Conservation (phyloP, 2,888 invertebrate species). For the Drosophila mimetica region DNA sequence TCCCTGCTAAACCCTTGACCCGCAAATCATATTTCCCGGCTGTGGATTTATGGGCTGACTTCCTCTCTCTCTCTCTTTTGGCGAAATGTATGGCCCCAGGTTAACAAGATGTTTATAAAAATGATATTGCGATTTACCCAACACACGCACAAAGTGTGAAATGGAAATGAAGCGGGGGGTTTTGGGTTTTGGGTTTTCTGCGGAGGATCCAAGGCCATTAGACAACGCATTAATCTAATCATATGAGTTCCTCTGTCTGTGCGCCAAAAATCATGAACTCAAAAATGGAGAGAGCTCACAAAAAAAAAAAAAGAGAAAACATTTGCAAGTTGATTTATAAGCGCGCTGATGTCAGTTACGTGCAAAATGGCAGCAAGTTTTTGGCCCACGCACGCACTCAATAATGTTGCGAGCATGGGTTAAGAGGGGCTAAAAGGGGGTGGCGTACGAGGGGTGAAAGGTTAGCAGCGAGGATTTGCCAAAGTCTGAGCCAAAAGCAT, state of each 20-base stretch:
- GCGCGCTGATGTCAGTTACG: constrained; percentile 77
- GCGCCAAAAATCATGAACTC: constrained; percentile 64
- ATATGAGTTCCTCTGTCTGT: constrained; percentile 56
- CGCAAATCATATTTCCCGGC: constrained; percentile 34
- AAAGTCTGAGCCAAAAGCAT: constrained; percentile 30
- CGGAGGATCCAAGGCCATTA: constrained; percentile 61
- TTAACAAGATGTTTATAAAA: constrained; percentile 46
- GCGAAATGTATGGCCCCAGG: constrained; percentile 15
- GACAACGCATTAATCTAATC: constrained; percentile 76
- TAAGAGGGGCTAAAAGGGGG: background rate
- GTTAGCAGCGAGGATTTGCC: constrained; percentile 51
- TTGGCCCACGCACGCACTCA: constrained; percentile 65
- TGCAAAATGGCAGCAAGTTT: constrained; percentile 57
- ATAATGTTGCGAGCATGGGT: constrained; percentile 55
- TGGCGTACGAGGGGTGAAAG: constrained; percentile 21
- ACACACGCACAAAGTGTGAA: constrained; percentile 25
- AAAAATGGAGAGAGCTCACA: constrained; percentile 33
- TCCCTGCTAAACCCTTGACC: constrained; percentile 27
- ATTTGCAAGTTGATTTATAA: constrained; percentile 77
- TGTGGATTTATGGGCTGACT: constrained; percentile 21
- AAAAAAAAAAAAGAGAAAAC: background rate
- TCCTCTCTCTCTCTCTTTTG: background rate
- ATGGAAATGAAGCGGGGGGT: background rate
- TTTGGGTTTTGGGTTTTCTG: constrained; percentile 4
- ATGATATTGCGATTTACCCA: constrained; percentile 42